Base-by-base conservation (phyloP, 1,140 invertebrate genomes). In the Akabosia matsudoensis region DNA sequence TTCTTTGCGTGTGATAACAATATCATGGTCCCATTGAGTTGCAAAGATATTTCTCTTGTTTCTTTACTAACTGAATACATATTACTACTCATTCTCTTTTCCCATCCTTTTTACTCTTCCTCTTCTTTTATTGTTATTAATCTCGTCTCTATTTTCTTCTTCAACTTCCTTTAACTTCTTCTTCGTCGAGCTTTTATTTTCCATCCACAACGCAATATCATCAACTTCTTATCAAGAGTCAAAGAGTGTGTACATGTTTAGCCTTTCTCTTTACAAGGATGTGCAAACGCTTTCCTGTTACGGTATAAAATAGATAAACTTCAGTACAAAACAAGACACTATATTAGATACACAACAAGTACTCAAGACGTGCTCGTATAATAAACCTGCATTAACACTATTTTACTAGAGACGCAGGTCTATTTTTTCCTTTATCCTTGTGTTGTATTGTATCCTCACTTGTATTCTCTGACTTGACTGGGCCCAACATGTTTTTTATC, bases 1-100 rank as follows among this genome's bases (percentile, higher is more conserved):
- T 78, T 78, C 77, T 78, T 74, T 26, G 70, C 70, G 34, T 73
- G 73, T 74, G 73, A 78, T 78, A 78, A 78, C 77, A 78, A 78
- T 78, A 78, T 78, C 77, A 78, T 72, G 61, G 61, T 67, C 26
- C 61, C 61, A 67, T 67, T 67, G 61, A 28, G 30, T 67, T 67
- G 61, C 24, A 67, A 67, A 67, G 61, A 67, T 67, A 28, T 67
- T 67, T 67, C 30, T 67, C 61, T 67, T 67, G 24, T 67, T 31
- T 67, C 30, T 67, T 45, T 67, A 28, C 61, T 67, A 31, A 61
- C 22, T 67, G 61, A 67, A 67, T 67, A 67, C 61, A 70, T 30
- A n/a, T 56, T 74, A 67, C 61, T 14, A 67, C 61, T 67, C 28
- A 67, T 22, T 30, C 61, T 30, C 13, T 28, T 30, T 7, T 67